Evolutionary conservation across 1,140 invertebrate genomes (phyloP), one percentile per base, ranked within the genome.

Genomic region (Heliconius hermathena): DNA sequence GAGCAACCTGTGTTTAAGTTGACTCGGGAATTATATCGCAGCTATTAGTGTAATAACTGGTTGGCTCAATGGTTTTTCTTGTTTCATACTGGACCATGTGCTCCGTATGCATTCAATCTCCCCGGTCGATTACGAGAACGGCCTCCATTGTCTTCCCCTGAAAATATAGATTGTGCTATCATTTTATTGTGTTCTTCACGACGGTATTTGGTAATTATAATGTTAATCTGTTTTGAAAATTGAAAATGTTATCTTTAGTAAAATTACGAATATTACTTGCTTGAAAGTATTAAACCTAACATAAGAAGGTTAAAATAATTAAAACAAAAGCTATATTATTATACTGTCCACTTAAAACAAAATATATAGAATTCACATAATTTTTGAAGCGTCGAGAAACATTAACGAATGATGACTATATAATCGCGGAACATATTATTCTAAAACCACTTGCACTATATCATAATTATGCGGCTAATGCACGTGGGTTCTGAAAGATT

Each of bases 21-120:
- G 89, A 93, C 91, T 92, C 85, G 89, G 90, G 91, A 93, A 95
- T 94, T 95, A 94, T 95, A 94, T 94, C 91, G 88, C 88, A 85
- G 89, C 91, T 91, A 95, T 94, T 95, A 95, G 92, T 90, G 90
- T 94, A 94, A 94, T 93, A 93, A 94, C 94, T 94, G 93, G 91
- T 92, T 91, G 87, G 87, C 81, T 88, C 82, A 83, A 84, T 87
- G 82, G 87, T 90, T 93, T 94, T 93, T 90, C 86, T 91, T 89
- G 87, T 92, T 91, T 89, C 87, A 88, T 83, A 73, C 86, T 81
- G 73, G 57, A 71, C 79, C 79, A 80, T 77, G 89, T 88, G 86
- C 88, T 92, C 83, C 86, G 91, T 82, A 81, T 83, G 86, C 82
- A 85, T 87, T 91, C 82, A 84, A 88, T 88, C 82, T 71, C 38